Evolutionary conservation across 1,140 invertebrate species (phyloP).

Genomic region (Mycetomoellerius zeteki): DNA sequence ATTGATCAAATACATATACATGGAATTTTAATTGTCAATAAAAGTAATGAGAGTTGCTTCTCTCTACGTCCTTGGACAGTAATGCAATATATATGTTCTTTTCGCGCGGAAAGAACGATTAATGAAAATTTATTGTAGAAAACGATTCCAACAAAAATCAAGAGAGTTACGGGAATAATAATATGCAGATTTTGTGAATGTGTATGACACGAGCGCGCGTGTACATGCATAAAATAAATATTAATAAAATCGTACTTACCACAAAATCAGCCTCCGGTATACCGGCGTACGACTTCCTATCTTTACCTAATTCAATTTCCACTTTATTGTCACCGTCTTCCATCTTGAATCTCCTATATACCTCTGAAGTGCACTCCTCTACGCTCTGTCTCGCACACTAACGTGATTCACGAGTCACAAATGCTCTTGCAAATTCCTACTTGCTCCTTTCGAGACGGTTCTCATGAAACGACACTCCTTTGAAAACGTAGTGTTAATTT

Average conservation of each 20-base stretch:
- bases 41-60: not conserved
- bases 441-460: not conserved
- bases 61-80: not conserved
- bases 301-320: constrained; percentile 84
- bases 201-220: not conserved
- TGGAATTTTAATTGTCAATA: not conserved
- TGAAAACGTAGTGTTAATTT: not conserved
- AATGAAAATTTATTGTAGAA: not conserved
- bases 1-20: not conserved
- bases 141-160: not conserved
- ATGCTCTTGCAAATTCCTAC: constrained; percentile 1
- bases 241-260: constrained; percentile 84
- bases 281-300: constrained; percentile 92
- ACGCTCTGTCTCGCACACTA: not conserved
- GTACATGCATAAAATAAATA: not conserved
- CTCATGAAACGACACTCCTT: constrained; percentile 43
- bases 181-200: not conserved
- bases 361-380: not conserved
- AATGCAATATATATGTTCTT: not conserved
- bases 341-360: constrained; percentile 78
- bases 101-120: not conserved
- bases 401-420: constrained; percentile 21
- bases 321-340: constrained; percentile 79
- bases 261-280: constrained; percentile 94
- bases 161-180: not conserved